Conservation (phyloP, 1,140 invertebrate species). For the Aplysia californica region DNA sequence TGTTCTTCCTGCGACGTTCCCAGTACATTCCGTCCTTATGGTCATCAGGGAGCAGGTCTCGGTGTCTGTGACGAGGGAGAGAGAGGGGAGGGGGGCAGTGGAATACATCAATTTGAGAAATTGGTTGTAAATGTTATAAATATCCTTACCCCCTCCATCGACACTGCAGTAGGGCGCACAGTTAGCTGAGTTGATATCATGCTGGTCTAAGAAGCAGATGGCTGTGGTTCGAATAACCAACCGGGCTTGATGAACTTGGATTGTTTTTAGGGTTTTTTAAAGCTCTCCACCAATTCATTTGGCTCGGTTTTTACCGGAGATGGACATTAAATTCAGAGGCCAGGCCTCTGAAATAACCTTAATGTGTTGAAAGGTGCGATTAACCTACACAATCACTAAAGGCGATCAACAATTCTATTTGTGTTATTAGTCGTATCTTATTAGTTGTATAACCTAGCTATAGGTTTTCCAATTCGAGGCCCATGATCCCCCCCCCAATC, state of each 20-base stretch:
- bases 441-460: too few relatives aligned
- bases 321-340: too few relatives aligned
- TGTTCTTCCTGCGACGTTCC: slow-evolving; percentile 93
- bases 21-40: slow-evolving; percentile 98
- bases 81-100: background rate
- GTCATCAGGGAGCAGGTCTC: slow-evolving; percentile 96
- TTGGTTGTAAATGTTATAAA: background rate
- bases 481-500: too few relatives aligned
- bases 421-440: too few relatives aligned
- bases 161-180: background rate
- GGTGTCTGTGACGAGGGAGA: slow-evolving; percentile 64
- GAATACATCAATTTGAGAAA: background rate
- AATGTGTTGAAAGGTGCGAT: too few relatives aligned
- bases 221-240: background rate
- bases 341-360: too few relatives aligned
- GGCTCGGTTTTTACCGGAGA: too few relatives aligned
- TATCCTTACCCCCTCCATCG: background rate
- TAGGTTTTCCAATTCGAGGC: too few relatives aligned
- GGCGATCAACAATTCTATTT: too few relatives aligned
- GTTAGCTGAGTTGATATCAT: background rate
- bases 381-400: too few relatives aligned
- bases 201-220: background rate
- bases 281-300: too few relatives aligned
- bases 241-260: background rate
- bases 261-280: too few relatives aligned